Evolutionary conservation across 2,797 vertebrate genomes (phyloP).

Genomic region (Micromesistius poutassou): DNA sequence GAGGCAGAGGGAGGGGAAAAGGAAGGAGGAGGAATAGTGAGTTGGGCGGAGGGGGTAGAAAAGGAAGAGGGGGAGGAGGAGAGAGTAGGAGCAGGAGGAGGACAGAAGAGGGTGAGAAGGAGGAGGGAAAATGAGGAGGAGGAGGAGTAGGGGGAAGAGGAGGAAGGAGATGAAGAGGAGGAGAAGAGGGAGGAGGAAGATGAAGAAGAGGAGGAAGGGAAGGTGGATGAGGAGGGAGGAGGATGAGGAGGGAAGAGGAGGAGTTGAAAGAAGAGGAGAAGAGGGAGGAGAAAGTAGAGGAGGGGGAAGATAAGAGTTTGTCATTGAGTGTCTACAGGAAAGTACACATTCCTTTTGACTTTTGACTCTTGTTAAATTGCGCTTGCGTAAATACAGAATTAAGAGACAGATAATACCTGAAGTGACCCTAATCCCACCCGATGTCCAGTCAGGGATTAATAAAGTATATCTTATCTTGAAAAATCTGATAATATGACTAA

Average conservation of each 20-base stretch:
- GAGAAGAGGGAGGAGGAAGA: not conserved
- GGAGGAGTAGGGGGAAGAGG: not conserved
- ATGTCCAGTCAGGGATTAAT: not conserved
- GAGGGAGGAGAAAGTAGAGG: not conserved
- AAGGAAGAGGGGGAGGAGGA: too few species aligned
- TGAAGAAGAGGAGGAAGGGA: not conserved
- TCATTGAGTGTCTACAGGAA: not conserved
- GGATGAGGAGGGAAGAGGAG: not conserved
- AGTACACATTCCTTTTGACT: not conserved
- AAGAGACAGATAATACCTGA: not conserved
- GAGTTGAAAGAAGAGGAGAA: not conserved
- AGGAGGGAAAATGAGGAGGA: not conserved
- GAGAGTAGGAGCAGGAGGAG: too few species aligned
- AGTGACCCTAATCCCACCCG: not conserved
- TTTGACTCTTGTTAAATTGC: not conserved
- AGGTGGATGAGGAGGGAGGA: not conserved
- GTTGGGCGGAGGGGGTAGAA: not conserved
- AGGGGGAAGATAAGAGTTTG: not conserved
- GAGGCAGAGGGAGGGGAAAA: not conserved
- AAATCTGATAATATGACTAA: not conserved
- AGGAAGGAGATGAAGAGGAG: not conserved
- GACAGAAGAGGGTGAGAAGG: not conserved
- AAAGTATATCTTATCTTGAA: not conserved
- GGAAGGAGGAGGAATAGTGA: constrained; percentile 6
- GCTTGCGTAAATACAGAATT: not conserved